Evolutionary conservation across 2,888 invertebrate species (phyloP).

Genomic region (Rhagonycha fulva): DNA sequence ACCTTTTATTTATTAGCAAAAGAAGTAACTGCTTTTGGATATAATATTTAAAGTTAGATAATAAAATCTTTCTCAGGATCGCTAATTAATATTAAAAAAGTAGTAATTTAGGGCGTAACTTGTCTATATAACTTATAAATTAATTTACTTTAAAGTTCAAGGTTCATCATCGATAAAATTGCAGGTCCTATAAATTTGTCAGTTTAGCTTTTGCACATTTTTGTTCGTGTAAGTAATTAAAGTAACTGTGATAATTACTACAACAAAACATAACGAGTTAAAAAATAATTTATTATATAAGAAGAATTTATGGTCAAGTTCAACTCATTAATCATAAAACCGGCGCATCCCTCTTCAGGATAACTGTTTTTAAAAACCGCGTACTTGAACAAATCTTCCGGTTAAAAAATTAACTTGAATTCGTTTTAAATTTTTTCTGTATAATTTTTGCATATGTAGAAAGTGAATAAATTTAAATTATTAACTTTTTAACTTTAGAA

Average conservation of each 20-base stretch:
- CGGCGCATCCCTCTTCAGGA: neutral
- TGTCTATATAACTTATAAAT: neutral
- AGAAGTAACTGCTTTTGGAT: neutral
- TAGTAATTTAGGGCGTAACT: neutral
- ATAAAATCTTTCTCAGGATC: neutral
- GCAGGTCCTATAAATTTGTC: neutral
- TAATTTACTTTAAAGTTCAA: neutral
- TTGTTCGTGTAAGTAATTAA: neutral
- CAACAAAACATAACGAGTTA: neutral
- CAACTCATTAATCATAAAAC: neutral
- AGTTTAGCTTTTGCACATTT: neutral
- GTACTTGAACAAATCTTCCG: neutral
- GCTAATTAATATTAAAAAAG: neutral
- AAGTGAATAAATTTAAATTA: neutral
- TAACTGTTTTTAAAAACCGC: neutral
- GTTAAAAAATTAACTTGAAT: neutral
- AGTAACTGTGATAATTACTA: neutral
- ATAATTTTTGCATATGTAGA: neutral
- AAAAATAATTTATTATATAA: neutral
- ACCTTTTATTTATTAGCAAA: neutral
- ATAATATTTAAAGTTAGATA: neutral
- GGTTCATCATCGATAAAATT: neutral
- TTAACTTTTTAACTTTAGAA: neutral
- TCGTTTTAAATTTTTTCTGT: neutral
- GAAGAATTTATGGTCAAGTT: neutral